These are phyloP conservation scores for Varecia variegata DNA, from an alignment of 2,797 vertebrate genomes.

Conservation along the genomic window DNA sequence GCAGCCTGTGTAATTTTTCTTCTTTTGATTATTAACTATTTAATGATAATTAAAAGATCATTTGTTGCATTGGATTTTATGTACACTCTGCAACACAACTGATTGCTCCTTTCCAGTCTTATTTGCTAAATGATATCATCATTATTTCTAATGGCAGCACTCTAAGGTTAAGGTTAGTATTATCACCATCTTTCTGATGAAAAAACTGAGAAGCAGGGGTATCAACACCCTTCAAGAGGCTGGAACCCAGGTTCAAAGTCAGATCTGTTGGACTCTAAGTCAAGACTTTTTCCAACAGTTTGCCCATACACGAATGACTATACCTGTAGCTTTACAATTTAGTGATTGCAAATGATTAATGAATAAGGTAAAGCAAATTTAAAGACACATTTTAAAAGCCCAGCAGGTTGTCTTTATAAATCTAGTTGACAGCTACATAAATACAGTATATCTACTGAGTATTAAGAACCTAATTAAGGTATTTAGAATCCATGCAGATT, in stretches of 20 bases:
- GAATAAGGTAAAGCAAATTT: constrained; percentile 54
- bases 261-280: background rate
- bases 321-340: background rate
- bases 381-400: constrained; percentile 45
- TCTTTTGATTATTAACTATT: background rate
- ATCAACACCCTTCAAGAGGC: background rate
- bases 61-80: background rate
- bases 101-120: background rate
- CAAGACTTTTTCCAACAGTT: background rate
- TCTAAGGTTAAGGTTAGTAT: background rate
- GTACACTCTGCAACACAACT: background rate
- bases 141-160: background rate
- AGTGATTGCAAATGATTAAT: background rate
- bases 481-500: constrained; percentile 16
- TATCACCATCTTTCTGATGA: background rate
- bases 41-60: background rate
- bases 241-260: background rate
- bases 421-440: constrained; percentile 32
- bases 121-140: background rate
- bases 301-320: background rate
- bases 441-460: background rate
- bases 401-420: constrained; percentile 21
- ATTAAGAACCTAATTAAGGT: constrained; percentile 51
- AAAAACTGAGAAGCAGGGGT: background rate
- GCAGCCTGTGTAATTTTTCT: background rate